Evolutionary conservation across 2,797 vertebrate genomes (phyloP).

Genomic region (Cirrhinus mrigala): DNA sequence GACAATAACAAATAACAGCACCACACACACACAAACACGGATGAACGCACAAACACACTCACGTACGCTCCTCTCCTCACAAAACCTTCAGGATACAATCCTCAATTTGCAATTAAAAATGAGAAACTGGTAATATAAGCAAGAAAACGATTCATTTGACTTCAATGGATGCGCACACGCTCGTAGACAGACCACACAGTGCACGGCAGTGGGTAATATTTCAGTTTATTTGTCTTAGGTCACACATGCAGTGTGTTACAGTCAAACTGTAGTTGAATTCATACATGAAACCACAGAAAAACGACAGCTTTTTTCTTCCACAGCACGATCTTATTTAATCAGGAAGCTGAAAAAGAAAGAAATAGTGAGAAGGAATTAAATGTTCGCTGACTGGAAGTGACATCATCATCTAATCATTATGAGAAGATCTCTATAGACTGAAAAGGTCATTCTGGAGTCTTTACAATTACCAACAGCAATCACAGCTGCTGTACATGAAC

Average conservation of each 20-base stretch:
- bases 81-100: slow-evolving; percentile 23
- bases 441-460: slow-evolving; percentile 23
- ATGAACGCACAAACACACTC: not conserved
- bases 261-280: slow-evolving; percentile 11
- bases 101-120: slow-evolving; percentile 39
- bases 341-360: slow-evolving; percentile 61
- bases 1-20: slow-evolving; percentile 54
- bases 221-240: slow-evolving; percentile 53
- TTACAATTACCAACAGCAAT: not conserved
- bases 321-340: slow-evolving; percentile 60
- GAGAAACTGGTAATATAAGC: slow-evolving; percentile 9
- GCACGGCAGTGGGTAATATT: slow-evolving; percentile 12
- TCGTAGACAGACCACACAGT: not conserved
- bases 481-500: not conserved
- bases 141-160: not conserved
- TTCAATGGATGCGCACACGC: not conserved
- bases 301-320: not conserved
- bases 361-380: slow-evolving; percentile 40
- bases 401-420: slow-evolving; percentile 12
- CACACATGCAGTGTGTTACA: slow-evolving; percentile 34
- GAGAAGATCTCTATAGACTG: not conserved
- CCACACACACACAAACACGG: not conserved
- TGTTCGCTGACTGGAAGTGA: slow-evolving; percentile 7
- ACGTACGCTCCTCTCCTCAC: not conserved
- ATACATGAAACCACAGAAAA: slow-evolving; percentile 13